phyloP scores from a whole-genome alignment of 2,888 invertebrate genomes.

The Chrysomela aeneicollis region DNA sequence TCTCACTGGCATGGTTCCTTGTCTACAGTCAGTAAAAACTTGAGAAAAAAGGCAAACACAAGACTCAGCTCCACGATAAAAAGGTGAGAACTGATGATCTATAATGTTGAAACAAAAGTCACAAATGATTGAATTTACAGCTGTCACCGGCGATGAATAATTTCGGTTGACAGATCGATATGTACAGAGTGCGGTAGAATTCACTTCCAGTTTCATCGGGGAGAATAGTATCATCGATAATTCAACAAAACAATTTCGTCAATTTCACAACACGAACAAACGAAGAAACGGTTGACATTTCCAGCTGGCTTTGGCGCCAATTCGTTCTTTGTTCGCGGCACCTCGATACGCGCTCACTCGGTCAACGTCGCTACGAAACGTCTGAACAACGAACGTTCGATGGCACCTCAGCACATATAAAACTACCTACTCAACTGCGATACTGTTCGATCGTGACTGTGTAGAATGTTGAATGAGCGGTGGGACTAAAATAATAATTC shows the following conservation, averaged over 20 bases:
- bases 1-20: not conserved
- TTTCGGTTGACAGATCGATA: not conserved
- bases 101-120: not conserved
- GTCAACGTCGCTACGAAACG: not conserved
- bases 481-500: not conserved
- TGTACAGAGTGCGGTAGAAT: not conserved
- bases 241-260: not conserved
- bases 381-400: not conserved
- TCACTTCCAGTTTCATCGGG: not conserved
- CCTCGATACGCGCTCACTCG: not conserved
- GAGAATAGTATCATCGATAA: not conserved
- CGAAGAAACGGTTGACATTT: conserved; percentile 17
- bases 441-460: no score
- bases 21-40: not conserved
- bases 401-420: no score
- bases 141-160: not conserved
- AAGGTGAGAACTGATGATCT: not conserved
- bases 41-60: not conserved
- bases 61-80: not conserved
- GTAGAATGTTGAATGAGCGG: not conserved
- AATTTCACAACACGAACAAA: conserved; percentile 12
- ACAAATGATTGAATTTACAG: not conserved
- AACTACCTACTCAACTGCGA: no score
- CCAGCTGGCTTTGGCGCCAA: conserved; percentile 9
- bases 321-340: conserved; percentile 18